phyloP scores from a whole-genome alignment of 2,797 vertebrate species.

The Eulemur coronatus region DNA sequence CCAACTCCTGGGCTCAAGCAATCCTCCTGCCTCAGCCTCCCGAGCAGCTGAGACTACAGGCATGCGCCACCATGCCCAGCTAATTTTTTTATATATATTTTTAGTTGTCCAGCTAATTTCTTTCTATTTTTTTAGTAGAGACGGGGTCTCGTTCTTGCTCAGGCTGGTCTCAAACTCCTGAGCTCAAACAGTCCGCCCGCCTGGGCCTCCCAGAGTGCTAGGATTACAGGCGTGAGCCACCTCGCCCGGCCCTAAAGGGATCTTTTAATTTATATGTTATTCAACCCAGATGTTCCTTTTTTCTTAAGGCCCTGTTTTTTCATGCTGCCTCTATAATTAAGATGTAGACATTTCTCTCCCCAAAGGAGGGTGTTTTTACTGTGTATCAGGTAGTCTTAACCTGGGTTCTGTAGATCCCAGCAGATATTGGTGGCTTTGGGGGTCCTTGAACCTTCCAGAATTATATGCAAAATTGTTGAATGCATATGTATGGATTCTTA shows the following conservation, averaged over 20 bases:
- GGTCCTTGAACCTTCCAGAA: neutral
- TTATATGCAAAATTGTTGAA: constrained; percentile 6
- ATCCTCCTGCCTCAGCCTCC: too few relatives aligned
- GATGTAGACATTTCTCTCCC: neutral
- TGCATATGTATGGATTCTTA: neutral
- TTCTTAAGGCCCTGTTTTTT: neutral
- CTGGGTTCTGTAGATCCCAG: neutral
- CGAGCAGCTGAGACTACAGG: too few relatives aligned
- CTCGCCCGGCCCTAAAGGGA: neutral
- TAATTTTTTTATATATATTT: too few relatives aligned
- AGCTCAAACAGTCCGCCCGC: too few relatives aligned
- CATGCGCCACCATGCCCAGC: too few relatives aligned
- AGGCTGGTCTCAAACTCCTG: too few relatives aligned
- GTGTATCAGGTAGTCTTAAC: neutral
- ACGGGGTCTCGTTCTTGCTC: too few relatives aligned
- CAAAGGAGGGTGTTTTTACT: neutral
- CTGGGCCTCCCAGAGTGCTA: too few relatives aligned
- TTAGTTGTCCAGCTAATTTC: too few relatives aligned
- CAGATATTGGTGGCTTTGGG: neutral
- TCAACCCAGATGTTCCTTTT: neutral
- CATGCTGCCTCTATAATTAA: neutral
- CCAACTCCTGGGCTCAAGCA: too few relatives aligned
- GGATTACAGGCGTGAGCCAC: too few relatives aligned
- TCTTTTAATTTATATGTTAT: neutral
- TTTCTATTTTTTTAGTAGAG: too few relatives aligned